Conservation (phyloP, 1,140 invertebrate species). For the Temnothorax curvispinosus region DNA sequence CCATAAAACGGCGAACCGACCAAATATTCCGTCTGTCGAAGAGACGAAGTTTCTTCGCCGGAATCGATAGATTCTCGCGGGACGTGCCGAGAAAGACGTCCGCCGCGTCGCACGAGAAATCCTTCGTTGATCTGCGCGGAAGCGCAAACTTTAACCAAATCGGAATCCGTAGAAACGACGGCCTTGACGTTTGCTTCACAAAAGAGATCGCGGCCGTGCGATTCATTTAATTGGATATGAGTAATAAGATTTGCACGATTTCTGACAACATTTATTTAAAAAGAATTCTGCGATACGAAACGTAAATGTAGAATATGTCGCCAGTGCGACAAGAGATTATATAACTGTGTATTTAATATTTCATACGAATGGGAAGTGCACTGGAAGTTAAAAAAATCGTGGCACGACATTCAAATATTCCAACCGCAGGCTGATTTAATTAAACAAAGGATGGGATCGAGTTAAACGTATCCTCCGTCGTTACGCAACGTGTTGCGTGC, state of each 20-base stretch:
- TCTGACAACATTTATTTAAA: not conserved
- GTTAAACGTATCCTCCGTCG: slow-evolving; percentile 45
- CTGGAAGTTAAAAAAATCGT: not conserved
- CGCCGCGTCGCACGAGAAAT: slow-evolving; percentile 22
- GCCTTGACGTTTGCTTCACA: not conserved
- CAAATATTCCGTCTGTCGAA: slow-evolving; percentile 72
- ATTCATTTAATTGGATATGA: not conserved
- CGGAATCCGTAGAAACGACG: slow-evolving; percentile 46
- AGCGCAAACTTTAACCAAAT: slow-evolving; percentile 5
- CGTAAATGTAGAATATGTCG: not conserved
- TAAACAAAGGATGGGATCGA: slow-evolving; percentile 62
- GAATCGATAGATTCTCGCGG: slow-evolving; percentile 71
- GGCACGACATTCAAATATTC: slow-evolving; percentile 3
- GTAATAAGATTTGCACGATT: not conserved
- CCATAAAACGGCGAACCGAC: slow-evolving; percentile 50
- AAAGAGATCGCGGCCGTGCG: not conserved
- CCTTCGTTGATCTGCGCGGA: slow-evolving; percentile 16
- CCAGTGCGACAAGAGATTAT: not conserved
- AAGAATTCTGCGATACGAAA: not conserved
- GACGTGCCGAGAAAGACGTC: slow-evolving; percentile 15
- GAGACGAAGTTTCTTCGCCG: slow-evolving; percentile 10
- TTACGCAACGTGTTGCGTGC: slow-evolving; percentile 56
- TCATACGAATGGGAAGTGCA: no score
- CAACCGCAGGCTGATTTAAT: slow-evolving; percentile 50
- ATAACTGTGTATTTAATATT: no score